Percentiles rank a stretch among this genome's conserved stretches.
Evolutionary conservation across 2,888 invertebrate species (phyloP).

Genomic region (Morpho achilles): DNA sequence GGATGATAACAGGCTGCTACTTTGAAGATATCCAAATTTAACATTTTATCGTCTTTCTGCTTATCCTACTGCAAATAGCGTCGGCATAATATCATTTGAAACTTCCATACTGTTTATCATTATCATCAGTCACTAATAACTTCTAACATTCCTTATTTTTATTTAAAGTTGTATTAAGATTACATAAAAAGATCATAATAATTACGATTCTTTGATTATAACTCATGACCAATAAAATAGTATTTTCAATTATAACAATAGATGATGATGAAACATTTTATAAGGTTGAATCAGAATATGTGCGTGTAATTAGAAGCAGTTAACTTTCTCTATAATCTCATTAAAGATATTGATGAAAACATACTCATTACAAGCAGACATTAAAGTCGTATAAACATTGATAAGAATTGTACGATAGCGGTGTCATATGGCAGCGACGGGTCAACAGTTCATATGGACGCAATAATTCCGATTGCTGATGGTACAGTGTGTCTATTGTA

Average conservation of each 20-base stretch:
- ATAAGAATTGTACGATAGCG: conserved; percentile 11
- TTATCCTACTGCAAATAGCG: too few relatives aligned
- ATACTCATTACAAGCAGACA: conserved; percentile 12
- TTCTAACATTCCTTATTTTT: too few relatives aligned
- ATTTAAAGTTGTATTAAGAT: background rate
- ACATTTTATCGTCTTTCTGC: too few relatives aligned
- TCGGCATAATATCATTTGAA: too few relatives aligned
- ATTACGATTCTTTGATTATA: too few relatives aligned
- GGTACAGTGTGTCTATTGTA: conserved; percentile 12
- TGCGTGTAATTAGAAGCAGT: conserved; percentile 5
- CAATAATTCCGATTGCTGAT: conserved; percentile 13
- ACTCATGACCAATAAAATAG: too few relatives aligned
- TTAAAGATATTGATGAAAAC: conserved; percentile 16
- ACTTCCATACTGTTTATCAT: too few relatives aligned
- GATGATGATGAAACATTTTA: conserved; percentile 14
- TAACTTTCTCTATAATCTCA: conserved; percentile 20
- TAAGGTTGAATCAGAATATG: conserved; percentile 7
- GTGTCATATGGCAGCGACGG: conserved; percentile 8
- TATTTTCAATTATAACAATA: background rate
- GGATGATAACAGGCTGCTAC: too few relatives aligned
- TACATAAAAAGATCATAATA: background rate
- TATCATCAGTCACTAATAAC: too few relatives aligned
- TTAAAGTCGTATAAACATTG: conserved; percentile 20
- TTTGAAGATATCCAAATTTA: too few relatives aligned
- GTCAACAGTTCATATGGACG: conserved; percentile 16